phyloP scores from a whole-genome alignment of 1,140 invertebrate species.

The Bombus fervidus region DNA sequence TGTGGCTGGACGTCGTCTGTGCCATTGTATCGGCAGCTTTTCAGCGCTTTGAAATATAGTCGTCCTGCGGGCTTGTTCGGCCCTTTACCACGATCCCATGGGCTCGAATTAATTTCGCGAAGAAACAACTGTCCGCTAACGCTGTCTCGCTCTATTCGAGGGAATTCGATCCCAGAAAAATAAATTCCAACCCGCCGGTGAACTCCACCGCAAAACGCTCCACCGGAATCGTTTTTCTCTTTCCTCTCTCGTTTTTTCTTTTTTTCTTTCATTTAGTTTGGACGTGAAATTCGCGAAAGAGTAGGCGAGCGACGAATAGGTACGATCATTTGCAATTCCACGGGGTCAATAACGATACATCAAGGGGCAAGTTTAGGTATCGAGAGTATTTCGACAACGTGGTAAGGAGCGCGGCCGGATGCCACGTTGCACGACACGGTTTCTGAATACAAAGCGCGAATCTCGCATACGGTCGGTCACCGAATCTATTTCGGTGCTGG shows the following conservation, averaged over 20 bases:
- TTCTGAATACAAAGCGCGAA: slow-evolving; percentile 59
- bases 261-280: neutral
- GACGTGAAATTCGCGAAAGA: neutral
- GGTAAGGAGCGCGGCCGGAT: neutral
- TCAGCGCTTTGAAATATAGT: slow-evolving; percentile 71
- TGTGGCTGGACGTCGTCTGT: slow-evolving; percentile 4
- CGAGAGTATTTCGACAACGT: slow-evolving; percentile 18
- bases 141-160: neutral
- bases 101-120: slow-evolving; percentile 64
- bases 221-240: neutral
- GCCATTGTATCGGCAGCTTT: slow-evolving; percentile 70
- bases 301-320: neutral
- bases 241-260: neutral
- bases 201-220: neutral
- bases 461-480: slow-evolving; percentile 41
- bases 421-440: slow-evolving; percentile 42
- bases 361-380: slow-evolving; percentile 14
- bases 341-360: slow-evolving; percentile 1
- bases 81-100: slow-evolving; percentile 25
- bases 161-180: neutral
- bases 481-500: slow-evolving; percentile 43
- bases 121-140: slow-evolving; percentile 50
- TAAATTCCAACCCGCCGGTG: neutral
- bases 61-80: slow-evolving; percentile 5
- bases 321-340: slow-evolving; percentile 28